phyloP scores from a whole-genome alignment of 35 echinoderm and acorn worm genomes.

The Stichopus chloronotus region DNA sequence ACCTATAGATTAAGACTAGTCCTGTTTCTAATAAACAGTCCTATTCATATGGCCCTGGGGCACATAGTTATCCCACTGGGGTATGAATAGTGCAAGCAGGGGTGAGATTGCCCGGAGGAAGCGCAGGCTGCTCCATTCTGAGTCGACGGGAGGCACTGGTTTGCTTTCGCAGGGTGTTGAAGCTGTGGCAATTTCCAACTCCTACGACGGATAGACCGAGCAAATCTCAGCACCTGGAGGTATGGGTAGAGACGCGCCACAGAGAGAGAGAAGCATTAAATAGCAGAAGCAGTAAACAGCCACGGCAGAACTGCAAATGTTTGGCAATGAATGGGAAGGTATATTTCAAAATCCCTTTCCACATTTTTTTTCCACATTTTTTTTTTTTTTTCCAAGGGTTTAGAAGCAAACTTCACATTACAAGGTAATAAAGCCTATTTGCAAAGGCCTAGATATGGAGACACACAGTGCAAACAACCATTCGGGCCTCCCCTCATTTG shows the following conservation, averaged over 20 bases:
- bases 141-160: constrained; percentile 38
- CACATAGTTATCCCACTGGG: constrained; percentile 63
- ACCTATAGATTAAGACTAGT: constrained; percentile 55
- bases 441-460: constrained; percentile 7
- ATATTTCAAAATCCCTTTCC: background rate
- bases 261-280: no score
- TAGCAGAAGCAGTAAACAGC: no score
- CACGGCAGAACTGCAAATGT: background rate
- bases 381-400: background rate
- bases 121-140: background rate
- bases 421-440: constrained; percentile 34
- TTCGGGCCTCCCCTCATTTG: background rate
- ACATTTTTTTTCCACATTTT: background rate
- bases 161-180: constrained; percentile 33
- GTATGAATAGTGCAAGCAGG: constrained; percentile 55
- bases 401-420: constrained; percentile 5
- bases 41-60: constrained; percentile 65
- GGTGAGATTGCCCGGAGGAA: constrained; percentile 42
- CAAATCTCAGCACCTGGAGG: background rate
- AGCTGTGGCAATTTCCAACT: constrained; percentile 9
- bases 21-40: constrained; percentile 57
- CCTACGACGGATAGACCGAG: background rate
- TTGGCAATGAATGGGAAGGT: background rate
- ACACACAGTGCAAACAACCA: background rate
- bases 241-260: background rate